Conservation (phyloP, 2,797 vertebrate genomes). For the Gallinago nigripennis region DNA sequence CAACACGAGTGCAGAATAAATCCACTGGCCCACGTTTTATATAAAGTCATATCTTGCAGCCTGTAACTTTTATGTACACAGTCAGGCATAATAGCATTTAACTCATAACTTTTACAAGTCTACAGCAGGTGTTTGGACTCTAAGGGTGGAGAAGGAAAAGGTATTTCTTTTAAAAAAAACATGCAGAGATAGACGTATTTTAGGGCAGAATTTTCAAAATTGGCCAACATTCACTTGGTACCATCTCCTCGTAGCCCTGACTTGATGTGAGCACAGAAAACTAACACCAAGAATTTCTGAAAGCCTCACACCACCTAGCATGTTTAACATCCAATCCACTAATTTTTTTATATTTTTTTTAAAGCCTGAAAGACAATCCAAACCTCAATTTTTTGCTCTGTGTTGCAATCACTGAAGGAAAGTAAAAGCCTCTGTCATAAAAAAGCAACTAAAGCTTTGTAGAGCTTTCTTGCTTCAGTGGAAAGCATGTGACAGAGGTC, state of each 20-base stretch:
- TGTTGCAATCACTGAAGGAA: background rate
- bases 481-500: background rate
- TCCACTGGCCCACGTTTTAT: background rate
- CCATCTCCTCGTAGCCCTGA: background rate
- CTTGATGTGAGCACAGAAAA: background rate
- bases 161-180: background rate
- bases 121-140: background rate
- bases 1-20: background rate
- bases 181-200: rapidly evolving
- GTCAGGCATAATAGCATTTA: background rate
- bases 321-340: background rate
- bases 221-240: background rate
- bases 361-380: background rate
- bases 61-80: background rate
- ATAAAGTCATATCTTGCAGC: background rate
- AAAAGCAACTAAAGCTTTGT: background rate
- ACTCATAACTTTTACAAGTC: background rate
- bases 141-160: background rate
- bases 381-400: background rate
- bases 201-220: background rate
- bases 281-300: background rate
- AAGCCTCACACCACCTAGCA: background rate
- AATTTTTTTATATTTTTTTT: no score
- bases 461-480: background rate
- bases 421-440: background rate